Evolutionary conservation across 1,140 invertebrate genomes (phyloP), one percentile per base, ranked within the genome.

Genomic region (Drosophila tsacasi): DNA sequence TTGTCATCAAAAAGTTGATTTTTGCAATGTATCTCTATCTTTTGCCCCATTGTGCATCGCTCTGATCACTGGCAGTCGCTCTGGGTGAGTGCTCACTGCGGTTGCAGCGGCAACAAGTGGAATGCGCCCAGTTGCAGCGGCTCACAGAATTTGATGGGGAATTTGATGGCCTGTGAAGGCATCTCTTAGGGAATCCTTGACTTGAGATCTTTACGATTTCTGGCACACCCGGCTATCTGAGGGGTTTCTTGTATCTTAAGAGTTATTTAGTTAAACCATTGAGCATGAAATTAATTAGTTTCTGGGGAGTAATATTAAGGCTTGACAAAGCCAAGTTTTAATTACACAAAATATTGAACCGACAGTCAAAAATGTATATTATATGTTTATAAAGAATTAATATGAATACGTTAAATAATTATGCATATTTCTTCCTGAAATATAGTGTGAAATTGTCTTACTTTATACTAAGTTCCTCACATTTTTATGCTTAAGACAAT

Each of bases 21-120:
- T n/a, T n/a, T n/a, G n/a, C n/a, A n/a, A n/a, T n/a, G n/a, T n/a
- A n/a, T n/a, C n/a, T n/a, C n/a, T n/a, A n/a, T n/a, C n/a, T n/a
- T n/a, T n/a, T n/a, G n/a, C n/a, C n/a, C n/a, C n/a, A n/a, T n/a
- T n/a, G n/a, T n/a, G n/a, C n/a, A n/a, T n/a, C n/a, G n/a, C n/a
- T 54, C 62, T 66, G 63, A 67, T 71, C 67, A 50, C 19, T 39
- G 30, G 62, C 35, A 49, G 27, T 67, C 23, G 63, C 67, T 67
- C 39, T 71, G 67, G 63, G 67, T 67, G 63, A 71, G 63, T 71
- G 67, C 67, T 52, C 40, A 76, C 81, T 80, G 81, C 79, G 65
- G 57, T 52, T 62, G 64, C 64, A 35, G 5, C 13, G 7, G 40
- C 67, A 71, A 67, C 67, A 71, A 55, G 63, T 68, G 63, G 63